Evolutionary conservation across 2,797 vertebrate species (phyloP), one percentile per base, ranked within the genome.

Genomic region (Ctenopoma multispine): DNA sequence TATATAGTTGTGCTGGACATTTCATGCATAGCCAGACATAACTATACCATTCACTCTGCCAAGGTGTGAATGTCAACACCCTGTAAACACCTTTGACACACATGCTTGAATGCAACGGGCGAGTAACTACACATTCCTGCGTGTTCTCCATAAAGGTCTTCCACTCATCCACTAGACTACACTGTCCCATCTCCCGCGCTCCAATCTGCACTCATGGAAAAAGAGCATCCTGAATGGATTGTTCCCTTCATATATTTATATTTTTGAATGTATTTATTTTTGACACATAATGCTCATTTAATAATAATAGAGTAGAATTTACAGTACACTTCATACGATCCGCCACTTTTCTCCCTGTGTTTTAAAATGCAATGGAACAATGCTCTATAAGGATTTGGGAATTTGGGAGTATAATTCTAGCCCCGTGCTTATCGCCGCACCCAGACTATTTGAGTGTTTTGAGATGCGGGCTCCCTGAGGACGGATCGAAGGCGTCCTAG

Each of bases 81-180:
- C 90, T 86, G 90, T 90, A 93, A 93, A 93, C 92, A 93, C 90
- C 92, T 92, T 91, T 92, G 90, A 93, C 91, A 92, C 88, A 91
- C 91, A 90, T 67, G 87, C 87, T 92, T 93, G 91, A 93, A 91
- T 90, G 85, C 79, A 70, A 84, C 75, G 65, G 88, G 77, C 57
- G 67, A 90, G 87, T 87, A 90, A 92, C 91, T 86, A 90, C 92
- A 93, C 91, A 93, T 92, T 93, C 91, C 88, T 91, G 92, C 91
- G 92, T 92, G 90, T 92, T 91, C 88, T 81, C 74, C 74, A 55
- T 89, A 85, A 89, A 90, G 87, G 89, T 89, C 81, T 78, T 82
- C 77, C 84, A 65, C 88, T 90, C 87, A 75, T 64, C 83, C 75
- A 85, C 65, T 65, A 65, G 65, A 69, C 77, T 75, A 79, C 85